phyloP scores from a whole-genome alignment of 2,113 vertebrate species.

The Orthonyx spaldingii region DNA sequence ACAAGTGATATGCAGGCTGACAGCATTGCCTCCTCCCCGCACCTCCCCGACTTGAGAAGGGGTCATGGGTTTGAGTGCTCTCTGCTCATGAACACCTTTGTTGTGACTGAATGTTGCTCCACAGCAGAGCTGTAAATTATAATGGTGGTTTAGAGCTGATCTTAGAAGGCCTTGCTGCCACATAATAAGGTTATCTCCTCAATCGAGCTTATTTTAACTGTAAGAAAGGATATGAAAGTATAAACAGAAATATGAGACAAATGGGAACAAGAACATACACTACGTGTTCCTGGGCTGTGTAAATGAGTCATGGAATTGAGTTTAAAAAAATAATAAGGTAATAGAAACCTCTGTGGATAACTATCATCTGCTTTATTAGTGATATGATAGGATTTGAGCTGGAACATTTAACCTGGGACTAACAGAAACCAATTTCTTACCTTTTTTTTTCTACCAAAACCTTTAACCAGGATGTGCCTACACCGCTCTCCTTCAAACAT shows the following conservation, averaged over 20 bases:
- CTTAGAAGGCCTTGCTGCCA: background rate
- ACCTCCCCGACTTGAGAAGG: background rate
- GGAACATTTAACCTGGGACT: background rate
- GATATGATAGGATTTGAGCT: background rate
- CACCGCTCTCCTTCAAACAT: background rate
- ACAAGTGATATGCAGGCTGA: rapidly evolving
- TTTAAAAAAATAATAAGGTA: background rate
- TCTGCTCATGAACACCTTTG: background rate
- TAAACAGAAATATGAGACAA: background rate
- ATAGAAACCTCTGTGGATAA: background rate
- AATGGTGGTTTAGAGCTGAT: background rate
- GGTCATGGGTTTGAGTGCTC: background rate
- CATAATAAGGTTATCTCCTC: background rate
- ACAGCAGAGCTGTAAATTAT: background rate
- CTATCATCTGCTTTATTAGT: background rate
- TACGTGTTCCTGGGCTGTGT: background rate
- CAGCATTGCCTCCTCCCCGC: too few species aligned
- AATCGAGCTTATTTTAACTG: background rate
- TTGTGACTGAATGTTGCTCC: background rate
- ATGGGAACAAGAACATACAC: background rate
- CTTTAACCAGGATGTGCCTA: rapidly evolving
- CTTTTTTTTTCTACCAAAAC: background rate
- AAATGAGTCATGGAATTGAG: background rate
- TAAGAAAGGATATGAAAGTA: background rate
- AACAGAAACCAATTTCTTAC: background rate